A percentile compares a stretch with the other conserved stretches of the same genome.
These are phyloP conservation scores for Chloropsis hardwickii DNA, from an alignment of 2,113 vertebrate genomes.

Conservation along the genomic window DNA sequence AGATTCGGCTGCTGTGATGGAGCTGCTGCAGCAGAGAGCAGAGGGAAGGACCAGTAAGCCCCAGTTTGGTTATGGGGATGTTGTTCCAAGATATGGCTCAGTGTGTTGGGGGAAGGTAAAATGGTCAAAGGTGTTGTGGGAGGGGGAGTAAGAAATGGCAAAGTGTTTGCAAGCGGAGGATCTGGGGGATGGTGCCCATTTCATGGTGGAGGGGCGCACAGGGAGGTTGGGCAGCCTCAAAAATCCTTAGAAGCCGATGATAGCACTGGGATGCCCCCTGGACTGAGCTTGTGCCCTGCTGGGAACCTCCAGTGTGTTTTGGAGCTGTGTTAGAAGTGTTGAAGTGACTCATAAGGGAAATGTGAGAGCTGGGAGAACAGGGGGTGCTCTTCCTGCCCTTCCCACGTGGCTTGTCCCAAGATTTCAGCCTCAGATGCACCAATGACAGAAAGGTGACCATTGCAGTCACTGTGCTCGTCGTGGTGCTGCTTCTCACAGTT, in stretches of 20 bases:
- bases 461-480: neutral
- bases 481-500: neutral
- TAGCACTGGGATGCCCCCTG: neutral
- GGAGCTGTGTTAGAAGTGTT: neutral
- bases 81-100: neutral
- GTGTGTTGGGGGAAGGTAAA: neutral
- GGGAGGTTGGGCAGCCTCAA: neutral
- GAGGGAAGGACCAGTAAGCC: neutral
- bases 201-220: too few relatives aligned
- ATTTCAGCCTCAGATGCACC: neutral
- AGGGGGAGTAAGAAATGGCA: too few relatives aligned
- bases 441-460: neutral
- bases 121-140: neutral
- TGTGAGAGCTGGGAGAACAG: neutral
- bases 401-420: accelerated
- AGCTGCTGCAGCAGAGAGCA: neutral
- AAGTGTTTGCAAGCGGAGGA: neutral
- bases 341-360: neutral
- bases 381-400: neutral
- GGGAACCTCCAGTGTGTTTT: accelerated
- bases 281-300: neutral
- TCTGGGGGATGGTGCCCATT: neutral
- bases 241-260: neutral
- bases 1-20: accelerated
- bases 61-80: neutral